Evolutionary conservation across 1,140 invertebrate species (phyloP).

Genomic region (Meteorus sp.): DNA sequence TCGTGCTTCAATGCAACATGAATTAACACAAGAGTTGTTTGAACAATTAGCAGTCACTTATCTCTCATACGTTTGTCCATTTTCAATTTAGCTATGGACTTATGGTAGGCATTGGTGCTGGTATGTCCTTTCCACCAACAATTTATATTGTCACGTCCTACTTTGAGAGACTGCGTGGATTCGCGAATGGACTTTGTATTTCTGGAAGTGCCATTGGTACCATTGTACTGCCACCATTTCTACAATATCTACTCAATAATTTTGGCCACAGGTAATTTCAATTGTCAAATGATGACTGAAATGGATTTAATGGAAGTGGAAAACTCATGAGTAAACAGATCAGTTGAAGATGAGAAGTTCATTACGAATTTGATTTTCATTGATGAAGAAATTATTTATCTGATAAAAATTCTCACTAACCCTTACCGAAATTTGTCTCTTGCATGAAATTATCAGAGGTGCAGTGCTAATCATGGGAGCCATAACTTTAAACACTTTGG

Average conservation of each 20-base stretch:
- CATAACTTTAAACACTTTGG: constrained; percentile 75
- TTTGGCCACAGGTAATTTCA: constrained; percentile 71
- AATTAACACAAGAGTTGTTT: too few relatives aligned
- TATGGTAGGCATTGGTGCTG: constrained; percentile 76
- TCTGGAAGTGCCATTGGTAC: constrained; percentile 83
- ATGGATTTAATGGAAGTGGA: background rate
- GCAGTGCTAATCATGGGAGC: constrained; percentile 79
- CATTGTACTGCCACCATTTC: constrained; percentile 76
- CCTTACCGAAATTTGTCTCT: background rate
- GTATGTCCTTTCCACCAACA: constrained; percentile 80
- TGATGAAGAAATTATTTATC: too few relatives aligned
- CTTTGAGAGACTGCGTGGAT: constrained; percentile 75
- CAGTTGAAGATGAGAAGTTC: too few relatives aligned
- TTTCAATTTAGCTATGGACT: constrained; percentile 70
- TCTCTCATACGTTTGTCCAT: constrained; percentile 9
- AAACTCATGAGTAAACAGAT: background rate
- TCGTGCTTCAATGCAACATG: background rate
- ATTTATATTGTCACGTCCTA: constrained; percentile 86
- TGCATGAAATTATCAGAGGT: constrained; percentile 60
- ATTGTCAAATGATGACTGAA: background rate
- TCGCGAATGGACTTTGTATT: constrained; percentile 85
- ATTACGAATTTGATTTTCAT: too few relatives aligned
- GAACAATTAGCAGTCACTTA: background rate
- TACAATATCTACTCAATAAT: constrained; percentile 69
- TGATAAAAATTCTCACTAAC: background rate